phyloP scores from a whole-genome alignment of 2,797 vertebrate genomes.

The Melanotaenia boesemani region DNA sequence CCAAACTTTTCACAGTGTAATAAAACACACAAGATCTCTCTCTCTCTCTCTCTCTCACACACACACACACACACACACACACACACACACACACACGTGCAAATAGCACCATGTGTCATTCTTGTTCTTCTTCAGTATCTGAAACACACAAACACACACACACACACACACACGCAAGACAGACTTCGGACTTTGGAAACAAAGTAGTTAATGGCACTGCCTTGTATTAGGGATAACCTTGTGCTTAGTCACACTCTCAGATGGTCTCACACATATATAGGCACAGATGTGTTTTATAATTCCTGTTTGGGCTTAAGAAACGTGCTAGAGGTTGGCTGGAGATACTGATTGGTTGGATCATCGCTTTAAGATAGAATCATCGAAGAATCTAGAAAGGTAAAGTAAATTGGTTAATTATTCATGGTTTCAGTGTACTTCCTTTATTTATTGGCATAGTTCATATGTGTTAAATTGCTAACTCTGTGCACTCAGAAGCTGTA shows the following conservation, averaged over 20 bases:
- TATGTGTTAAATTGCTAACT: neutral
- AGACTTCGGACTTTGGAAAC: slow-evolving; percentile 64
- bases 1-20: slow-evolving; percentile 22
- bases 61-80: too few species aligned
- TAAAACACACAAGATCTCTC: slow-evolving; percentile 31
- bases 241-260: neutral
- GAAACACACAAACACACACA: slow-evolving; percentile 1
- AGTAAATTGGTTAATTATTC: slow-evolving; percentile 9
- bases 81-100: neutral
- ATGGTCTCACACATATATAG: neutral
- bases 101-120: neutral
- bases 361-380: slow-evolving; percentile 18
- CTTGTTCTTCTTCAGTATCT: neutral
- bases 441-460: neutral
- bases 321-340: slow-evolving; percentile 21
- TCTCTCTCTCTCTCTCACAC: too few species aligned
- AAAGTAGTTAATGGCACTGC: neutral
- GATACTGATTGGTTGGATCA: slow-evolving; percentile 9
- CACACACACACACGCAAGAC: neutral
- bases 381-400: slow-evolving; percentile 56
- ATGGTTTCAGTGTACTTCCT: neutral
- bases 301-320: slow-evolving; percentile 38
- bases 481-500: neutral
- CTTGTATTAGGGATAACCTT: neutral
- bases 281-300: slow-evolving; percentile 4